These are phyloP conservation scores for Palythoa caribaeorum DNA, from an alignment of 92 coral and sea anemone genomes.

Conservation along the genomic window DNA sequence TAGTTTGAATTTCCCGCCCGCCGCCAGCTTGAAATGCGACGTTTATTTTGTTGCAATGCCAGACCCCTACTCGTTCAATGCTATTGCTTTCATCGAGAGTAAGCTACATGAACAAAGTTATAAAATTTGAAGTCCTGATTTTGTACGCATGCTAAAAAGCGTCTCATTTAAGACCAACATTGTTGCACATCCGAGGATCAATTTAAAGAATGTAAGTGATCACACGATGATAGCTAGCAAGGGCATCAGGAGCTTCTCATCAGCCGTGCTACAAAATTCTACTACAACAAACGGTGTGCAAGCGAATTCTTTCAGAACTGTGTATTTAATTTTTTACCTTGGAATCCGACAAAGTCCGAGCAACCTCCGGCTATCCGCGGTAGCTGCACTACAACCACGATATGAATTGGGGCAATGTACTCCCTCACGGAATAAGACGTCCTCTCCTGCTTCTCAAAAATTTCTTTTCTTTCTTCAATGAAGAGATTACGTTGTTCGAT, in stretches of 20 bases:
- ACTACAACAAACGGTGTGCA: neutral
- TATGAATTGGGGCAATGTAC: slow-evolving; percentile 62
- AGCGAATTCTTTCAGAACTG: neutral
- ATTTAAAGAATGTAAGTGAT: too few relatives aligned
- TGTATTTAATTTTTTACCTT: slow-evolving; percentile 39
- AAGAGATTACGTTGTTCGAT: slow-evolving; percentile 69
- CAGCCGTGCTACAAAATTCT: neutral
- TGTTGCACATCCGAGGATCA: too few relatives aligned
- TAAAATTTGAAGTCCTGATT: too few relatives aligned
- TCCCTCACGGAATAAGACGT: neutral
- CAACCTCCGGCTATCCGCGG: slow-evolving; percentile 88
- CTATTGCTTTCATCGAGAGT: too few relatives aligned
- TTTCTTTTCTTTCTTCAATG: slow-evolving; percentile 54
- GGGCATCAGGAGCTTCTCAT: neutral
- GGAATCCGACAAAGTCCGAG: slow-evolving; percentile 83
- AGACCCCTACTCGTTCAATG: too few relatives aligned
- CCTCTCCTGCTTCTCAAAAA: slow-evolving; percentile 9
- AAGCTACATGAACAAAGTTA: too few relatives aligned
- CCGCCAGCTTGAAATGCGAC: too few relatives aligned
- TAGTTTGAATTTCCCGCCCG: too few relatives aligned
- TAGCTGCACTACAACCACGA: slow-evolving; percentile 81
- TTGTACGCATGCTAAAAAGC: too few relatives aligned
- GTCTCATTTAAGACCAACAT: too few relatives aligned
- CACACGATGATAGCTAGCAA: too few relatives aligned
- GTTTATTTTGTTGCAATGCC: too few relatives aligned